A percentile compares a stretch with the other conserved stretches of the same genome.
phyloP scores from a whole-genome alignment of 2,888 invertebrate species.

The Drosophila setosimentum region DNA sequence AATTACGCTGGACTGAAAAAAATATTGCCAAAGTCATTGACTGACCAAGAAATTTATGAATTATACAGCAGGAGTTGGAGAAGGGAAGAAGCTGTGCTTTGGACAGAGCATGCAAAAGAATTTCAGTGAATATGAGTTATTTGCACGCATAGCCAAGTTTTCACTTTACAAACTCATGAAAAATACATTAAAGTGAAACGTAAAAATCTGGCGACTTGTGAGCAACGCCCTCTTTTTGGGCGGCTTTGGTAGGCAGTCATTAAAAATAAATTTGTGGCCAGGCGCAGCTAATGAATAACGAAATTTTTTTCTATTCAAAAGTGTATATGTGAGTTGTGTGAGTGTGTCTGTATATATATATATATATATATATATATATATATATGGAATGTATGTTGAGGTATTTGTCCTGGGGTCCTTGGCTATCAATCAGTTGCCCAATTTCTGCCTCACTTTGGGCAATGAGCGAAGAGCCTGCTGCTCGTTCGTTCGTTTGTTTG shows the following conservation, averaged over 20 bases:
- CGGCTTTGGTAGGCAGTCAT: constrained; percentile 50
- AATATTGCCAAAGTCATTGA: constrained; percentile 74
- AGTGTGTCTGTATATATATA: constrained; percentile 1
- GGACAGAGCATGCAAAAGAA: constrained; percentile 37
- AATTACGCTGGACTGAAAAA: constrained; percentile 60
- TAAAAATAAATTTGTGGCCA: constrained; percentile 77
- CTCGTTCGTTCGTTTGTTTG: constrained; percentile 31
- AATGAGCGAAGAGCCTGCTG: constrained; percentile 49
- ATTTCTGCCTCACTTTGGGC: constrained; percentile 44
- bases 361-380: constrained; percentile 20
- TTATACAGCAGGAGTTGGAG: constrained; percentile 48
- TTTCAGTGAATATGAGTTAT: constrained; percentile 76
- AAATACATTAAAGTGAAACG: constrained; percentile 73
- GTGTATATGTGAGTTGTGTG: not conserved
- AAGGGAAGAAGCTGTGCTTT: constrained; percentile 7
- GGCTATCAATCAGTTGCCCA: constrained; percentile 71
- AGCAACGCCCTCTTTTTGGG: constrained; percentile 4
- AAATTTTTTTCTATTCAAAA: constrained; percentile 49
- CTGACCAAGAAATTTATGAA: constrained; percentile 67
- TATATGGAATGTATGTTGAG: constrained; percentile 25
- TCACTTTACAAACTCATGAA: constrained; percentile 76
- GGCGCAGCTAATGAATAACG: constrained; percentile 75
- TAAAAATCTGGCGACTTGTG: constrained; percentile 34
- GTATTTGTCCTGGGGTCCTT: constrained; percentile 30
- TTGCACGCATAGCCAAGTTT: constrained; percentile 72